Conservation (phyloP, 2,888 invertebrate species). For the Ennomos erosarius region DNA sequence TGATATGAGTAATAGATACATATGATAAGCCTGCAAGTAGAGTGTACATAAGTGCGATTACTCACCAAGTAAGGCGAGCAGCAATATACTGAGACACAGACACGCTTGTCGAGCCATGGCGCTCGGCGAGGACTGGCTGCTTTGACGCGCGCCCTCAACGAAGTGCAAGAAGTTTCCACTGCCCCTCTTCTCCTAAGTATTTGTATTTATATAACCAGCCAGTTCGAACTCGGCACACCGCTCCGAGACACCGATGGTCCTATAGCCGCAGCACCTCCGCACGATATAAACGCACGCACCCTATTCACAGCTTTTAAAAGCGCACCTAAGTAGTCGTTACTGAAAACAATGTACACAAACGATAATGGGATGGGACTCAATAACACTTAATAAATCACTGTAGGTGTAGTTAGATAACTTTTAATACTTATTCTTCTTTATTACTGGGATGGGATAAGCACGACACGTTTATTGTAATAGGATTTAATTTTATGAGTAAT, state of each 20-base stretch:
- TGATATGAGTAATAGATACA: conserved; percentile 13
- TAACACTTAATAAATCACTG: conserved; percentile 49
- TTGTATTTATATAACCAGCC: conserved; percentile 83
- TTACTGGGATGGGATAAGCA: neutral
- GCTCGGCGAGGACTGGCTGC: conserved; percentile 80
- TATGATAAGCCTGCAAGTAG: conserved; percentile 6
- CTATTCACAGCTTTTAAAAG: conserved; percentile 72
- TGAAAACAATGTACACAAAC: conserved; percentile 53
- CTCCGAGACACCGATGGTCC: conserved; percentile 61
- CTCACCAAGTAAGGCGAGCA: conserved; percentile 80
- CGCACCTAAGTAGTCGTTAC: conserved; percentile 56
- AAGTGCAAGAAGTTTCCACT: conserved; percentile 81
- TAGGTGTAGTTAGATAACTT: conserved; percentile 36
- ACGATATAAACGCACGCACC: conserved; percentile 61
- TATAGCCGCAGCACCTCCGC: conserved; percentile 62
- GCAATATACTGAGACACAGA: conserved; percentile 78
- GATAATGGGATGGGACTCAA: conserved; percentile 55
- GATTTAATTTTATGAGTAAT: neutral
- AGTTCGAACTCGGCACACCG: conserved; percentile 60
- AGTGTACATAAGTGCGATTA: conserved; percentile 47
- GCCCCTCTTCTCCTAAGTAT: conserved; percentile 81
- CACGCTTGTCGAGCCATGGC: conserved; percentile 84
- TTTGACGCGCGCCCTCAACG: conserved; percentile 74
- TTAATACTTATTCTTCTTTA: conserved; percentile 27
- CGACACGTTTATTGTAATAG: neutral